These are phyloP conservation scores for Achatina immaculata DNA, from an alignment of 1,140 invertebrate genomes.

Conservation along the genomic window DNA sequence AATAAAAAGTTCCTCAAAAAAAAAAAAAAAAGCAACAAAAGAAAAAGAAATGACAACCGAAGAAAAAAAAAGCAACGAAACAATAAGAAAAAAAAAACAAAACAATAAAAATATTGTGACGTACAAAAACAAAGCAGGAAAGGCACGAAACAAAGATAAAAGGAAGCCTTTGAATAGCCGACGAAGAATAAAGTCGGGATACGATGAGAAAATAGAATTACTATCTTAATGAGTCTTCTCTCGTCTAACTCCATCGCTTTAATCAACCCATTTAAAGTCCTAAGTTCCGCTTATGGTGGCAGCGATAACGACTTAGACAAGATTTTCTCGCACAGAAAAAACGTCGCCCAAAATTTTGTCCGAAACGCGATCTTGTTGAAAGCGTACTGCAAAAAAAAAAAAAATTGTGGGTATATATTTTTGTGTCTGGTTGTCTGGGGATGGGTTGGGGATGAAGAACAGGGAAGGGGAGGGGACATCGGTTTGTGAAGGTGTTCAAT, in stretches of 20 bases:
- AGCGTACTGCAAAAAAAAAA: too few species aligned
- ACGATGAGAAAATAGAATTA: background rate
- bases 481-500: too few species aligned
- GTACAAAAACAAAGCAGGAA: background rate
- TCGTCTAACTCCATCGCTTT: background rate
- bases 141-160: background rate
- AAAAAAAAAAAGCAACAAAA: background rate
- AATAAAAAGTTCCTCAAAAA: background rate
- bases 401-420: too few species aligned
- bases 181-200: background rate
- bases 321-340: too few species aligned
- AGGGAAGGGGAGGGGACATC: too few species aligned
- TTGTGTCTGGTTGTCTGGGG: too few species aligned
- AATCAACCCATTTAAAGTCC: background rate
- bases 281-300: background rate
- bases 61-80: background rate
- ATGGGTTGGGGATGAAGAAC: too few species aligned
- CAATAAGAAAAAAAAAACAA: background rate
- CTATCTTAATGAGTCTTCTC: background rate
- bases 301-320: too few species aligned
- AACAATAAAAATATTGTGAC: background rate
- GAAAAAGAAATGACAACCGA: background rate
- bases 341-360: too few species aligned
- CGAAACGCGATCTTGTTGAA: too few species aligned
- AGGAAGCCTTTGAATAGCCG: background rate